Evolutionary conservation across 2,797 vertebrate genomes (phyloP), one percentile per base, ranked within the genome.

Genomic region (Hylomyscus alleni): DNA sequence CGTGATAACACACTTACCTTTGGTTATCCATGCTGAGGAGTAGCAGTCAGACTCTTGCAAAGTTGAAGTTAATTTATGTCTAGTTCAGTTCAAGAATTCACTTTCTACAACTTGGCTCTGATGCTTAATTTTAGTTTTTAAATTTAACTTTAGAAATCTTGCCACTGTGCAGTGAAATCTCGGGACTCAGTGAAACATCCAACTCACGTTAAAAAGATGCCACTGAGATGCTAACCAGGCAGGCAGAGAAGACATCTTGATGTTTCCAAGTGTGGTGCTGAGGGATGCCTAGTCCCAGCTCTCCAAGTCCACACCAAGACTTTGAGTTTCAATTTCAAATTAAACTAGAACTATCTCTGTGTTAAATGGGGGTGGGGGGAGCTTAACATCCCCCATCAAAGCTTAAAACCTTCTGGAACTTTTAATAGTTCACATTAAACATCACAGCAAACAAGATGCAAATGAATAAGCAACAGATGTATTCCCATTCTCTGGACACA

Each of bases 381-480:
- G 0, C 3, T 29, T 88, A 72, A 75, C 37, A 24, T 91, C 9
- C 26, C 85, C 37, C 62, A 58, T 60, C 60, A 76, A 94, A 84
- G 37, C 40, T 62, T 82, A 87, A 94, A 92, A 58, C 29, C 78
- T 92, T 95, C 84, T 95, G 85, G 75, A 93, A 90, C 54, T 82
- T 82, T 67, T 72, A 91, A 76, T 67, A 93, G 50, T 17, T 89
- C 47, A 31, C 67, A 73, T 92, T 95, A 95, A 97, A 94, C 50
- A 89, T 90, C 54, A 75, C 29, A 96, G 52, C 72, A 96, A 92
- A 89, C 54, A 50, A 86, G 87, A 92, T 89, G 8, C 87, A 95
- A 96, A 88, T 40, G 83, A 93, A 97, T 89, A 37, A 92, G 90
- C 92, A 96, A 89, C 95, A 97, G 90, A 96, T 94, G 93, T 24